A percentile compares a stretch with the other conserved stretches of the same genome.
Conservation (phyloP, 1,140 invertebrate genomes). For the Rhizoglyphus robini region DNA sequence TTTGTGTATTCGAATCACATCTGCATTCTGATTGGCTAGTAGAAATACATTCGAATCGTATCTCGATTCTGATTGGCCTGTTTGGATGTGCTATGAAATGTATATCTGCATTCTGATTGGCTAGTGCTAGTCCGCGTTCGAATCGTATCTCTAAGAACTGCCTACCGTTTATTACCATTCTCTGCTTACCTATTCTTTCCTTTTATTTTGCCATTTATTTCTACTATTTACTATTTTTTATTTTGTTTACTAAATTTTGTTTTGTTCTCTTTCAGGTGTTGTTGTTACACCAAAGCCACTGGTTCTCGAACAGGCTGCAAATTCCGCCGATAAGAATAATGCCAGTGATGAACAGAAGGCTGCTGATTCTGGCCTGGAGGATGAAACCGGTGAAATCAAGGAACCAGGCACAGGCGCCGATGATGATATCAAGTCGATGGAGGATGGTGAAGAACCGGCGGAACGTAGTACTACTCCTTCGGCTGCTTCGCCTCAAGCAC, state of each 20-base stretch:
- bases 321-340: background rate
- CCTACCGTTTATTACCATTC: no score
- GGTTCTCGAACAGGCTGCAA: no score
- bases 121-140: no score
- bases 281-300: background rate
- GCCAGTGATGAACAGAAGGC: conserved; percentile 10
- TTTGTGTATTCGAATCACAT: background rate
- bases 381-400: conserved; percentile 27
- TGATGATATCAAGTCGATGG: conserved; percentile 27
- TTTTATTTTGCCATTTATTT: no score
- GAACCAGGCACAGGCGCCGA: conserved; percentile 28
- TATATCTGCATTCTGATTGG: no score
- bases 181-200: no score
- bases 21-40: background rate
- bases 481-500: conserved; percentile 24
- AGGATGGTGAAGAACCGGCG: conserved; percentile 21
- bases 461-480: no score
- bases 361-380: conserved; percentile 9
- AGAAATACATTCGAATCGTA: background rate
- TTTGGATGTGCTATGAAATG: no score
- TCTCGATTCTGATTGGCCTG: background rate
- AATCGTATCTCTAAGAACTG: no score
- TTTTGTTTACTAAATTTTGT: no score
- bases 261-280: no score
- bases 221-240: no score